Base-by-base conservation (phyloP, 2,797 vertebrate genomes). In the Coregonus suidteri region DNA sequence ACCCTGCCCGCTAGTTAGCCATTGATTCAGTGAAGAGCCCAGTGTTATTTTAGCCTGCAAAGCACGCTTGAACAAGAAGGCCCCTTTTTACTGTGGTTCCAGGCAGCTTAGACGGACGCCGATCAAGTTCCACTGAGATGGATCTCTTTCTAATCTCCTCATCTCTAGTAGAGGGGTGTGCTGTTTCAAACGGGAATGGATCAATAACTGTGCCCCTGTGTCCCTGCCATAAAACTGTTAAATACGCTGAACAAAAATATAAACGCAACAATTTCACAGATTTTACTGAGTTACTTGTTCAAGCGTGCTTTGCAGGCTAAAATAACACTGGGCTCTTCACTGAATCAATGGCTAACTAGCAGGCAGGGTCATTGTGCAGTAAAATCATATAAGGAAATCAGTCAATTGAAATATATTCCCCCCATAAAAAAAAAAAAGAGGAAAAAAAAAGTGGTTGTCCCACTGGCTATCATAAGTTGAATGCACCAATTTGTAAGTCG, bases 301-400 rank as follows among this genome's bases (percentile, higher is more conserved):
- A 41, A 76, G 62, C 30, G 9, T 20, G 20, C 41, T 64, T 5
- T 54, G 31, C 25, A 70, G 25, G 68, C 77, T 64, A 34, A 54
- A 73, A 3, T 14, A 76, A 76, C 71, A 52, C 68, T 75, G 64
- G 14, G 72, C 77, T 78, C 62, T 53, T 4, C 52, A 73, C 6
- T 35, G 71, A 34, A 54, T 25, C n/a, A 25, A 25, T 16, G 51
- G 34, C 2, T 34, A 34, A 41, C 56, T 47, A 18, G 56, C 35
- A 3, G 69, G 41, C 14, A 14, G 74, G 20, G 30, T 9, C 56
- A 51, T 0, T 35, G 53, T n/a, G 66, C 31, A 25, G 25, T 25
- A 25, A 9, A 7, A 11, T 47, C 41, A 47, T 11, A 11, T 47
- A 47, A 47, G 9, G 41, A 47, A 47, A 47, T 37, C 6, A 0